Base-by-base conservation (phyloP, 2,113 vertebrate species). In the Austrofundulus limnaeus region DNA sequence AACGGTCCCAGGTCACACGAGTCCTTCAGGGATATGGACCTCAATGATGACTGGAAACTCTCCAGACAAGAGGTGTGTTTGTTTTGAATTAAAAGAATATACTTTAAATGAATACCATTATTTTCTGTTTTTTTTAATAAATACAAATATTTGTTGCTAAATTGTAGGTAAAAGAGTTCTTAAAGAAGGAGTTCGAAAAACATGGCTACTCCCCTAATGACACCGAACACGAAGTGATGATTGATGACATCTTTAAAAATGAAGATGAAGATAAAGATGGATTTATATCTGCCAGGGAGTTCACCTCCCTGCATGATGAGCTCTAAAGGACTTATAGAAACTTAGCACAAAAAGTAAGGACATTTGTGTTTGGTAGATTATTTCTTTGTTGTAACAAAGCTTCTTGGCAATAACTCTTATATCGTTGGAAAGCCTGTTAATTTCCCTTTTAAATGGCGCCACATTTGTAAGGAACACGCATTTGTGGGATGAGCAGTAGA, bases 1-100 rank as follows among this genome's bases (percentile, higher is more conserved):
- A 98, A 96, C 84, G 97, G 97, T 57, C 97, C 96, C 23, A 91
- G 97, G 56, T 98, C 97, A 25, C 97, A 98, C 9, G 97, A 99
- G 15, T 95, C 96, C 14, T 99, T 99, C 85, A 93, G 94, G 74
- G 92, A 96, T 75, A 98, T 99, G 96, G 96, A 98, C 82, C 94
- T 98, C 59, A 93, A 99, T 48, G 95, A 98, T 88, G 97, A 98
- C 83, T 98, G 97, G 96, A 99, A 92, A 46, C 94, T 99, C 9
- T 99, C 96, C 57, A 95, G 85, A 81, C 71, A 92, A 5, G 97
- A 99, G 94, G 97, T 96, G 72, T 78, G 79, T 20, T 34, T 20
- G 64, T 11, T 10, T n/a, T 57, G n/a, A n/a, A n/a, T n/a, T n/a
- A n/a, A n/a, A n/a, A n/a, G n/a, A n/a, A n/a, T n/a, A n/a, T n/a